Conservation (phyloP, 2,888 invertebrate species). For the Andrena chrysosceles region DNA sequence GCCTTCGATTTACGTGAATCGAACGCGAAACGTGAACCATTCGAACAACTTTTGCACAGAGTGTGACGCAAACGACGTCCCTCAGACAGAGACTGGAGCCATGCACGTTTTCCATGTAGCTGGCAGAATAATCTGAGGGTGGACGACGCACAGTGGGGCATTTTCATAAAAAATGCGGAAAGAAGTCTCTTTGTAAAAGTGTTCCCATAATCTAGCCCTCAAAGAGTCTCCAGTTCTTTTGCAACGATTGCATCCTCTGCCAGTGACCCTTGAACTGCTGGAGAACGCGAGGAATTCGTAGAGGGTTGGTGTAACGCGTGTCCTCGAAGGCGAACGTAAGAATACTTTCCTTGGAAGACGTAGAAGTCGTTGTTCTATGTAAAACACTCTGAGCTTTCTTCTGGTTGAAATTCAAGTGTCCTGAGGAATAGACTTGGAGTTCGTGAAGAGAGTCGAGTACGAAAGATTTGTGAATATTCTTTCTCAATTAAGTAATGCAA, state of each 20-base stretch:
- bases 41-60: neutral
- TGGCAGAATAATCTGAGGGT: slow-evolving; percentile 36
- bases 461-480: too few relatives aligned
- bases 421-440: too few relatives aligned
- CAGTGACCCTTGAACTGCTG: slow-evolving; percentile 47
- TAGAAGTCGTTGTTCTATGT: neutral
- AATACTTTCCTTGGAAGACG: neutral
- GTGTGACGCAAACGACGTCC: slow-evolving; percentile 7
- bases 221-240: slow-evolving; percentile 35
- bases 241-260: slow-evolving; percentile 42
- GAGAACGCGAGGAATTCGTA: slow-evolving; percentile 45
- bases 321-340: neutral
- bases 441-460: too few relatives aligned
- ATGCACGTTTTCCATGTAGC: neutral
- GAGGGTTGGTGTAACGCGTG: neutral
- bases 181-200: too few relatives aligned
- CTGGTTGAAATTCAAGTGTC: neutral
- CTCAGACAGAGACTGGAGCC: neutral
- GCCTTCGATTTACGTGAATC: slow-evolving; percentile 36
- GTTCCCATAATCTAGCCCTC: neutral
- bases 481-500: neutral
- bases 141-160: slow-evolving; percentile 2
- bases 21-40: slow-evolving; percentile 4
- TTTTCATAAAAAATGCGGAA: too few relatives aligned
- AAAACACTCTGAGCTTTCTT: neutral